Evolutionary conservation across 2,888 invertebrate species (phyloP).

Genomic region (Philonicus albiceps): DNA sequence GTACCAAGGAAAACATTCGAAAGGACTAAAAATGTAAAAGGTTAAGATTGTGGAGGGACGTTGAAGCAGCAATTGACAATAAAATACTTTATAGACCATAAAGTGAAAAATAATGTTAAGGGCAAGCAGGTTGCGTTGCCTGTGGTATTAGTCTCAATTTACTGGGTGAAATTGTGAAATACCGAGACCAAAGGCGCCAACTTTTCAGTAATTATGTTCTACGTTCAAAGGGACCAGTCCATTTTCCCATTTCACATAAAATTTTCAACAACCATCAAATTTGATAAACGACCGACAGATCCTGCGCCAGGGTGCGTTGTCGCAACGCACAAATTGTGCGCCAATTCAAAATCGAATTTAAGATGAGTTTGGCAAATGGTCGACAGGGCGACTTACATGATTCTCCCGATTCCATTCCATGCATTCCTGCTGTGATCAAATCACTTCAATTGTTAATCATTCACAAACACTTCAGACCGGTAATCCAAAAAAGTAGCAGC

Average conservation of each 20-base stretch:
- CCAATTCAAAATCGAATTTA: not conserved
- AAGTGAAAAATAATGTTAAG: not conserved
- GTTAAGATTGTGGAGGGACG: not conserved
- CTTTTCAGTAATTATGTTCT: not conserved
- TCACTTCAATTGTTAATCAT: constrained; percentile 34
- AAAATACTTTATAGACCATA: constrained; percentile 9
- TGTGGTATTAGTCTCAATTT: constrained; percentile 6
- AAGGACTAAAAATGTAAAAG: not conserved
- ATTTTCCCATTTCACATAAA: not conserved
- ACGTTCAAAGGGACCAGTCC: not conserved
- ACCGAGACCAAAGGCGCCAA: not conserved
- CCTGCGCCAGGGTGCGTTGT: not conserved
- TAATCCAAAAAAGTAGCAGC: constrained; percentile 30
- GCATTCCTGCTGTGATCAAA: not conserved
- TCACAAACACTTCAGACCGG: constrained; percentile 32
- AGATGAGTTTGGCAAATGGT: not conserved
- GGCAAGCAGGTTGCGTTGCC: not conserved
- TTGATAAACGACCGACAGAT: not conserved
- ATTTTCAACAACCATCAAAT: constrained; percentile 12
- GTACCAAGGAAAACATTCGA: not conserved
- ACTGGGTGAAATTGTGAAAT: not conserved
- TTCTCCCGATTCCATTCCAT: not conserved
- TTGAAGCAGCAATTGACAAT: not conserved
- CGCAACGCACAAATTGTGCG: not conserved
- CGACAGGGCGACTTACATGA: constrained; percentile 8